These are phyloP conservation scores for Ophion costatus DNA, from an alignment of 2,888 invertebrate genomes.

Conservation along the genomic window DNA sequence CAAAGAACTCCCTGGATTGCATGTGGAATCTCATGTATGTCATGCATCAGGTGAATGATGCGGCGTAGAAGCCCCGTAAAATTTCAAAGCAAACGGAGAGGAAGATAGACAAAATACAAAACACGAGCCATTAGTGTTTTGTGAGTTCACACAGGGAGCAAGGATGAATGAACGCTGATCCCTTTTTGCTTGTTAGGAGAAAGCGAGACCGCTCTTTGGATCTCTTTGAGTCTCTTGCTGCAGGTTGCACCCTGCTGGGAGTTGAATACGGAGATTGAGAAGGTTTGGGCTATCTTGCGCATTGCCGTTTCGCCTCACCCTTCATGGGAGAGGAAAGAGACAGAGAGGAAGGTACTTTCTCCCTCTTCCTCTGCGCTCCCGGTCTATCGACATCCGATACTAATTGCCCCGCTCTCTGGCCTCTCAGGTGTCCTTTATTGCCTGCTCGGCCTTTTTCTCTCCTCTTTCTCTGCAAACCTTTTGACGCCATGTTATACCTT, in stretches of 20 bases:
- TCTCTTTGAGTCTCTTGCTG: slow-evolving; percentile 74
- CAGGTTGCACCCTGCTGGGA: slow-evolving; percentile 76
- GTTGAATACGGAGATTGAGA: slow-evolving; percentile 27
- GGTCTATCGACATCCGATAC: slow-evolving; percentile 80
- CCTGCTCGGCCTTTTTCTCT: slow-evolving; percentile 48
- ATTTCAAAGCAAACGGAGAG: slow-evolving; percentile 25
- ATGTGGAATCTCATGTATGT: not conserved
- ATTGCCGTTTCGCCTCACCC: slow-evolving; percentile 69
- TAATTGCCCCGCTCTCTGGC: slow-evolving; percentile 76
- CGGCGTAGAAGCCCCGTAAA: slow-evolving; percentile 41
- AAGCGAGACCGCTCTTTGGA: slow-evolving; percentile 67
- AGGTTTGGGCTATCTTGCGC: slow-evolving; percentile 71
- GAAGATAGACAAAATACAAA: slow-evolving; percentile 33
- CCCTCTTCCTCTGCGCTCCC: slow-evolving; percentile 42
- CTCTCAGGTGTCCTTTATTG: slow-evolving; percentile 70
- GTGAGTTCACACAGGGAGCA: slow-evolving; percentile 65
- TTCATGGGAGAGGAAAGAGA: slow-evolving; percentile 53
- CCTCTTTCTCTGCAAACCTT: slow-evolving; percentile 51
- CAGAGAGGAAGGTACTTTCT: not conserved
- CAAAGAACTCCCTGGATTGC: slow-evolving; percentile 72
- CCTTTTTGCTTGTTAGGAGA: slow-evolving; percentile 55
- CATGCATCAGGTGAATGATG: slow-evolving; percentile 75
- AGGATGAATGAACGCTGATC: slow-evolving; percentile 67
- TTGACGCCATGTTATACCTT: slow-evolving; percentile 51
- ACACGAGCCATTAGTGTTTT: slow-evolving; percentile 74